phyloP scores from a whole-genome alignment of 2,113 vertebrate species.

The Tylochromis polylepis region DNA sequence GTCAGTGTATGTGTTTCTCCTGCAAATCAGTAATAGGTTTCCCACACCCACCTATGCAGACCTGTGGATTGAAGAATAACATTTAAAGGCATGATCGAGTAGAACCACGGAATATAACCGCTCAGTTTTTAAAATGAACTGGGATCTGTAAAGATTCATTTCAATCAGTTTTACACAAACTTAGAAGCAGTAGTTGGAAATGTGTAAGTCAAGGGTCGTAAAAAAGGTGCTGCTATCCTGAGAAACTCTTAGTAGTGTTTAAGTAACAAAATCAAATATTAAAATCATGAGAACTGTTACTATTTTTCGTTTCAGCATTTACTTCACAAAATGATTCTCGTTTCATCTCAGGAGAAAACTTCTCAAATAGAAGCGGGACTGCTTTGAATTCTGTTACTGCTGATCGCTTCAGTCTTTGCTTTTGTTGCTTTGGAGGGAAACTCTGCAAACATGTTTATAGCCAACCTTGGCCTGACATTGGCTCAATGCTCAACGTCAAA shows the following conservation, averaged over 20 bases:
- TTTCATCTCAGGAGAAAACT: not conserved
- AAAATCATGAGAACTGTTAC: not conserved
- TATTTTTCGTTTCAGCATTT: not conserved
- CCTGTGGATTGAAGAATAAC: not conserved
- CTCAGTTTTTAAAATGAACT: not conserved
- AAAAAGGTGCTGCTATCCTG: not conserved
- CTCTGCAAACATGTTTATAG: slow-evolving; percentile 26
- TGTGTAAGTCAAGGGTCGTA: not conserved
- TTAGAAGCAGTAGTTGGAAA: not conserved
- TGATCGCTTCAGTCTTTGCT: not conserved
- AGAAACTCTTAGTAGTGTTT: not conserved
- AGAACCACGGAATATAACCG: not conserved
- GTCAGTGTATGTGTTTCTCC: not conserved
- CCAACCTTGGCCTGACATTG: slow-evolving; percentile 62
- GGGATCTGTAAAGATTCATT: not conserved
- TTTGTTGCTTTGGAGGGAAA: slow-evolving; percentile 22
- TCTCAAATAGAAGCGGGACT: not conserved
- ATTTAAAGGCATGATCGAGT: not conserved
- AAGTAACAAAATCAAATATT: not conserved
- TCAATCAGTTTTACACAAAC: not conserved
- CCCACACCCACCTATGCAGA: not conserved
- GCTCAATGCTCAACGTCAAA: slow-evolving; percentile 10
- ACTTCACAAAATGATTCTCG: not conserved
- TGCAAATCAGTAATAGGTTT: not conserved
- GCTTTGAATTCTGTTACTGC: not conserved